Evolutionary conservation across 2,888 invertebrate species (phyloP).

Genomic region (Pachydiplax longipennis): DNA sequence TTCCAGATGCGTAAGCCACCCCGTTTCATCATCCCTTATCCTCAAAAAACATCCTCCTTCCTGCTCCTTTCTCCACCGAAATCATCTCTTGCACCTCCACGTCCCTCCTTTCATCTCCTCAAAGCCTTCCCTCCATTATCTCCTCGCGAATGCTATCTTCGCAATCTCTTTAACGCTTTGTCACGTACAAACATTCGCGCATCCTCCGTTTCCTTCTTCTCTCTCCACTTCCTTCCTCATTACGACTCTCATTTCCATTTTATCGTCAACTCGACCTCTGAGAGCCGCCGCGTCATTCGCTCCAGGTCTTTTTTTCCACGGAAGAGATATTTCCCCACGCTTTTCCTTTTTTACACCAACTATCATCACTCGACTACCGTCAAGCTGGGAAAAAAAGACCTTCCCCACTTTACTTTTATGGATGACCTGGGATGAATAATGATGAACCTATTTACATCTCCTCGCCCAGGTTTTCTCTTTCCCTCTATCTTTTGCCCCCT

Average conservation of each 20-base stretch:
- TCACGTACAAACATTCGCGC: not conserved
- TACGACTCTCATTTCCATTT: not conserved
- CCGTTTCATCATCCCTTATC: not conserved
- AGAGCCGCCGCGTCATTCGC: not conserved
- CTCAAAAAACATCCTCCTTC: not conserved
- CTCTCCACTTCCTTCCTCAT: not conserved
- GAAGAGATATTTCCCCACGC: not conserved
- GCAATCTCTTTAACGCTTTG: not conserved
- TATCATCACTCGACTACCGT: slow-evolving; percentile 1
- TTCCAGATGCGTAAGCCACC: not conserved
- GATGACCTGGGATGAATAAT: not conserved
- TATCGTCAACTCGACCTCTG: not conserved
- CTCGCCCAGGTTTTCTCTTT: not conserved
- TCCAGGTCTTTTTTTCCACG: not conserved
- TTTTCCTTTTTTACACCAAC: not conserved
- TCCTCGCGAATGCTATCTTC: not conserved
- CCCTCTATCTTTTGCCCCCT: not conserved
- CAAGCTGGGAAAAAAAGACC: not conserved
- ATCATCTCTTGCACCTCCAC: not conserved
- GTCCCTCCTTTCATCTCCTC: not conserved
- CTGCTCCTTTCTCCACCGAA: not conserved
- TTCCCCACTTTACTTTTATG: not conserved
- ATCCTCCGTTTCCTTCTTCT: not conserved
- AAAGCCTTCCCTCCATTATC: not conserved
- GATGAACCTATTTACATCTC: not conserved